These are phyloP conservation scores for Phrynocephalus versicolor DNA, from an alignment of 2,113 vertebrate species.

Conservation along the genomic window DNA sequence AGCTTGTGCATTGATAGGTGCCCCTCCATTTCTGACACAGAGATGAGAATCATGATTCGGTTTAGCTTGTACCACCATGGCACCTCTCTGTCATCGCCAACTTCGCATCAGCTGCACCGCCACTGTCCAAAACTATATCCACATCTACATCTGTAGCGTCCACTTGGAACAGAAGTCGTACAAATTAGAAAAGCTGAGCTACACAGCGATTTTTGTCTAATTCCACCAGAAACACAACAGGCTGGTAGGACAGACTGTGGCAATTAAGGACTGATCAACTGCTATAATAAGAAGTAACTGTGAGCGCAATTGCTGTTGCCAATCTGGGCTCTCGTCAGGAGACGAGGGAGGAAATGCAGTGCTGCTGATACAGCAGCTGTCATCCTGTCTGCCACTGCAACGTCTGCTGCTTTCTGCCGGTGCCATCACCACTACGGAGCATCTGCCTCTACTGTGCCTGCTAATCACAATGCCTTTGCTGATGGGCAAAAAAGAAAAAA, in stretches of 20 bases:
- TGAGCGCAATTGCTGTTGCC: neutral
- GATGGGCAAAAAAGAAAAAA: neutral
- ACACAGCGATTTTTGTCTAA: neutral
- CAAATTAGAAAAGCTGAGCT: neutral
- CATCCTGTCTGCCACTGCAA: neutral
- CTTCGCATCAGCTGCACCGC: neutral
- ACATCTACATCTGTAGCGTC: neutral
- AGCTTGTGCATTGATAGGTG: neutral
- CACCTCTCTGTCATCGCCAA: neutral
- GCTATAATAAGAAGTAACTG: neutral
- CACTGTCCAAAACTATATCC: neutral
- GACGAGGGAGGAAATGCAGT: neutral
- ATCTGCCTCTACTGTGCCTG: neutral
- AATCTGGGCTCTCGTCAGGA: neutral
- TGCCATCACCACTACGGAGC: rapidly evolving
- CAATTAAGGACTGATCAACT: neutral
- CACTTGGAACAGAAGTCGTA: neutral
- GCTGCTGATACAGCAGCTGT: neutral
- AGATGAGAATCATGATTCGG: neutral
- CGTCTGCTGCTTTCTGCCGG: neutral
- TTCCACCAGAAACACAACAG: rapidly evolving
- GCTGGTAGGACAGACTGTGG: neutral
- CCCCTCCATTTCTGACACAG: neutral
- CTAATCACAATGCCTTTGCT: neutral
- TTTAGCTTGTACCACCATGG: neutral